A percentile compares a stretch with the other conserved stretches of the same genome.
phyloP scores from a whole-genome alignment of 2,113 vertebrate genomes.

The Actenoides lindsayi region DNA sequence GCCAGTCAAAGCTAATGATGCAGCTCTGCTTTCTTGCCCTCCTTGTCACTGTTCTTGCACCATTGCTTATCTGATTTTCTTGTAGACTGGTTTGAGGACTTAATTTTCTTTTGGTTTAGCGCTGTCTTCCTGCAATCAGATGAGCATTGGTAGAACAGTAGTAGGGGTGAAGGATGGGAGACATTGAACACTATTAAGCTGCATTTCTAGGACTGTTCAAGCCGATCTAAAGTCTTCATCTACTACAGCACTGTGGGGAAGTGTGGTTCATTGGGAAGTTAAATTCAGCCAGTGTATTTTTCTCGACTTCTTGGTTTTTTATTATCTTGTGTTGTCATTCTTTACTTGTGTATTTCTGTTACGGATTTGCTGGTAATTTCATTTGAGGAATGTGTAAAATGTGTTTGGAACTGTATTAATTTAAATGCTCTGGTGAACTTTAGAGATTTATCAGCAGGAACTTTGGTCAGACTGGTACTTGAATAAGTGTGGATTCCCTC shows the following conservation, averaged over 20 bases:
- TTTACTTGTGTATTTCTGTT: not conserved
- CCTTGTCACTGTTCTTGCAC: not conserved
- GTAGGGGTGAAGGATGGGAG: not conserved
- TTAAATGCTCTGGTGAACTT: not conserved
- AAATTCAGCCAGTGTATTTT: not conserved
- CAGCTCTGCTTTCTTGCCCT: not conserved
- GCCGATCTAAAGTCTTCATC: not conserved
- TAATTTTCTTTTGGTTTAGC: not conserved
- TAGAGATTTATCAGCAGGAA: not conserved
- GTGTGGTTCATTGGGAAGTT: not conserved
- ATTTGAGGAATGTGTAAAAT: not conserved
- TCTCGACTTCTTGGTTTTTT: not conserved
- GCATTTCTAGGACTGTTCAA: not conserved
- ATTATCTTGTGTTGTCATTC: not conserved
- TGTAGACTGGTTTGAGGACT: not conserved
- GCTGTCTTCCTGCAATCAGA: not conserved
- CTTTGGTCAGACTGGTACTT: not conserved
- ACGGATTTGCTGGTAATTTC: not conserved
- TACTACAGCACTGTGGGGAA: not conserved
- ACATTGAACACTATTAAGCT: not conserved
- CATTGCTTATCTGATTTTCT: not conserved
- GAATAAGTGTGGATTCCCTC: not conserved
- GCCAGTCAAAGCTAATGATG: not conserved
- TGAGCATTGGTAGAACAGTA: not conserved
- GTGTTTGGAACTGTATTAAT: not conserved